Base-by-base conservation (phyloP, 2,888 invertebrate species). In the Colletes collaris region DNA sequence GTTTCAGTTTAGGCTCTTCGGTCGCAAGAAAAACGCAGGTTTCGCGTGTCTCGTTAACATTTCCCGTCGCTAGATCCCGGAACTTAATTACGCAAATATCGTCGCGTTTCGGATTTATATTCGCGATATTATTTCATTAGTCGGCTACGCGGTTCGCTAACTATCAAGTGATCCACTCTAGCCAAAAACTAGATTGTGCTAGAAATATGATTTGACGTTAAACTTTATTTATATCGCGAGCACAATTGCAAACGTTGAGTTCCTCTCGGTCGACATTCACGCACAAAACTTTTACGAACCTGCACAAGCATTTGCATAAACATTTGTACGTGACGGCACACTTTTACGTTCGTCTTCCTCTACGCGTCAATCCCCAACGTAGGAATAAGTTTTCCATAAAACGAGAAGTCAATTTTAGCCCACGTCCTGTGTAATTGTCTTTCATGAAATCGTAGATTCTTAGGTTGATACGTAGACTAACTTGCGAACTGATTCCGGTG, bases 401-500 rank as follows among this genome's bases (percentile, higher is more conserved):
- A 35, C 8, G 40, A 59, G 7, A 8, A 46, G 44, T 46, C 44
- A 46, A 19, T 65, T 50, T 27, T n/a, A 55, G 60, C 13, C 55
- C 55, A 27, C 16, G 13, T 44, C 56, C 50, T 71, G 27, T 46
- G 40, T 46, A 11, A 40, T 40, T 56, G 63, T 74, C 75, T 77
- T 77, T 77, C 77, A 49, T 16, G 11, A 49, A 44, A 27, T 27
- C 8, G 3, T 60, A 7, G 16, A 71, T 37, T 56, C 46, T 6
- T 4, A 49, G 13, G 11, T 27, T 53, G 8, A 13, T 7, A 16
- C 46, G 60, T 58, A 50, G 37, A 40, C 5, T 37, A 56, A 66
- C 4, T 62, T n/a, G 69, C 76, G 81, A 86, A 86, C 86, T 87
- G 87, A 87, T 87, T 86, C 85, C 74, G 84, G 80, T 82, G 84